Conservation (phyloP, 2,113 vertebrate genomes). For the Leucopsar rothschildi region DNA sequence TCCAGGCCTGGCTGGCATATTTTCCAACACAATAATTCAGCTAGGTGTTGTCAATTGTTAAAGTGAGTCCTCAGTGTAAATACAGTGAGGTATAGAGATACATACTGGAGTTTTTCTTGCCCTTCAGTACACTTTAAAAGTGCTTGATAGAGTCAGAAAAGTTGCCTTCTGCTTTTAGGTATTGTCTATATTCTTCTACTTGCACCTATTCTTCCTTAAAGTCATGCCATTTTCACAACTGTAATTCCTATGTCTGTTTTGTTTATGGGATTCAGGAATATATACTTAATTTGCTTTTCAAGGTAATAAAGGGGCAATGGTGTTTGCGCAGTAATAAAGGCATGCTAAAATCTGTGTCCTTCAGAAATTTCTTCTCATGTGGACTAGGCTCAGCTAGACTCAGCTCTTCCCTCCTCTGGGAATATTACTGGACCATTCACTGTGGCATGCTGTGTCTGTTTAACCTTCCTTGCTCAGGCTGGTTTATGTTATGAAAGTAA, state of each 20-base stretch:
- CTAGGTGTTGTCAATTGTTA: neutral
- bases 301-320: neutral
- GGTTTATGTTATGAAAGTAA: neutral
- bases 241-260: neutral
- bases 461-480: neutral
- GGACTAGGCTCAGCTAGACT: neutral
- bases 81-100: neutral
- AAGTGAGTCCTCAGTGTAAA: neutral
- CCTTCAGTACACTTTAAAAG: neutral
- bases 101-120: neutral
- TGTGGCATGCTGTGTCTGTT: neutral
- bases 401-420: neutral
- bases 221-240: neutral
- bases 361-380: neutral
- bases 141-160: neutral
- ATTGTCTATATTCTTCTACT: neutral
- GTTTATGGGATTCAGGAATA: neutral
- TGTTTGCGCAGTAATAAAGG: neutral
- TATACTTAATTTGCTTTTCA: neutral
- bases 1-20: neutral
- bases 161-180: neutral
- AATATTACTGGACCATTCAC: neutral
- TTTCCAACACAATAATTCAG: neutral
- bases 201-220: neutral
- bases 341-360: neutral